These are phyloP conservation scores for Tapirus indicus DNA, from an alignment of 2,797 vertebrate genomes.

Conservation along the genomic window DNA sequence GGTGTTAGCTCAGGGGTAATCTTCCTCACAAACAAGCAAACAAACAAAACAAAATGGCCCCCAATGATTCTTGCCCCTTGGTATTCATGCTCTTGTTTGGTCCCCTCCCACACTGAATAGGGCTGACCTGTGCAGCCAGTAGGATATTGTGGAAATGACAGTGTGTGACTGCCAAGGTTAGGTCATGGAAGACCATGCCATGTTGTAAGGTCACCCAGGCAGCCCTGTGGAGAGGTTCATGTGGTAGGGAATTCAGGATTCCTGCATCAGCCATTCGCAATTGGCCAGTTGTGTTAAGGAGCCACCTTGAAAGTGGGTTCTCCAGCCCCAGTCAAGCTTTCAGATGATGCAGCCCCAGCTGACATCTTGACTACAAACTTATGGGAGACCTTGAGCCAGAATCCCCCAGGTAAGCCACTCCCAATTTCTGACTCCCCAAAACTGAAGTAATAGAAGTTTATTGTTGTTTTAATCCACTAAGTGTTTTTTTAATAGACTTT, in stretches of 20 bases:
- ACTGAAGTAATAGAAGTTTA: neutral
- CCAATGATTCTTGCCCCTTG: neutral
- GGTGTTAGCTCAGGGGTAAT: no score
- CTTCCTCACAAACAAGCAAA: no score
- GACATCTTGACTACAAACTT: neutral
- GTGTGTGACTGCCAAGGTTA: neutral
- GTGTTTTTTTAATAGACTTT: neutral
- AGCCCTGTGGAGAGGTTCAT: neutral
- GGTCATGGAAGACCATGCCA: neutral
- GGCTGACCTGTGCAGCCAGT: neutral
- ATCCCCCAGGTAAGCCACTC: neutral
- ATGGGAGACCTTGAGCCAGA: neutral
- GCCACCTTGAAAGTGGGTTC: neutral
- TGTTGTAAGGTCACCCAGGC: neutral
- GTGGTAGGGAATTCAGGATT: neutral
- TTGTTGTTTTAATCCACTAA: conserved; percentile 26
- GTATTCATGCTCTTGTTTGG: neutral
- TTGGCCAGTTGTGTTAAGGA: neutral
- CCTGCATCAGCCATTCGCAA: neutral
- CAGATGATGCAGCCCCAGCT: neutral
- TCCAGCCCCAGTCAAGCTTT: neutral
- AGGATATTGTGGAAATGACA: neutral
- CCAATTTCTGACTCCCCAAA: neutral
- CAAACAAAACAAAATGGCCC: neutral
- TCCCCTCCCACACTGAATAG: neutral